phyloP scores from a whole-genome alignment of 2,113 vertebrate species.

The Mormyrus lacerda region DNA sequence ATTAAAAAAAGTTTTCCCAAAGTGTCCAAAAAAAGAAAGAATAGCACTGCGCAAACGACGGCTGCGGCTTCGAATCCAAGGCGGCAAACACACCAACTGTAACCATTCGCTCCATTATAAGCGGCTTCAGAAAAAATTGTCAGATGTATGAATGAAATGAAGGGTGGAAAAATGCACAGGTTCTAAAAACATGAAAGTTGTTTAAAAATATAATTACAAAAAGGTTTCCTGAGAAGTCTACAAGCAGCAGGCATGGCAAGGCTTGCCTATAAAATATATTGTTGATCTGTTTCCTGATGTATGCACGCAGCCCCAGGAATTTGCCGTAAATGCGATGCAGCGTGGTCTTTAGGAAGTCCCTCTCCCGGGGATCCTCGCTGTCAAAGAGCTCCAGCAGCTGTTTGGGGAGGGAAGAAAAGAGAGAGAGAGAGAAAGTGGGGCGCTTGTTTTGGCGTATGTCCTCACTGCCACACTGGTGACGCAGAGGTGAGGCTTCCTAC shows the following conservation, averaged over 20 bases:
- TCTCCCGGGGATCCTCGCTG: conserved; percentile 96
- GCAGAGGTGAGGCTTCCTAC: conserved; percentile 52
- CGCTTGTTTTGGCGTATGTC: background rate
- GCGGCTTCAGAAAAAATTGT: background rate
- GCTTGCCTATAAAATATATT: conserved; percentile 99
- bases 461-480: background rate
- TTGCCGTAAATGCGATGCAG: conserved; percentile 98
- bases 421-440: background rate
- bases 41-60: background rate
- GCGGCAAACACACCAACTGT: background rate
- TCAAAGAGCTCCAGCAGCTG: conserved; percentile 97
- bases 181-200: background rate
- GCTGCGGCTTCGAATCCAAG: background rate
- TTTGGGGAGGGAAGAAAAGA: background rate
- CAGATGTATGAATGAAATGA: background rate
- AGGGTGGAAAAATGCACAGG: background rate
- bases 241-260: background rate
- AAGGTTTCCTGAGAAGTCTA: background rate
- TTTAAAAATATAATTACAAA: background rate
- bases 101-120: background rate
- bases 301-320: conserved; percentile 94
- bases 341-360: conserved; percentile 98
- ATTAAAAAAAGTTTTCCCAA: background rate
- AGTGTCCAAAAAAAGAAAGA: background rate
- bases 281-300: conserved; percentile 99